Conservation (phyloP, 2,113 vertebrate genomes). For the Pionites leucogaster region DNA sequence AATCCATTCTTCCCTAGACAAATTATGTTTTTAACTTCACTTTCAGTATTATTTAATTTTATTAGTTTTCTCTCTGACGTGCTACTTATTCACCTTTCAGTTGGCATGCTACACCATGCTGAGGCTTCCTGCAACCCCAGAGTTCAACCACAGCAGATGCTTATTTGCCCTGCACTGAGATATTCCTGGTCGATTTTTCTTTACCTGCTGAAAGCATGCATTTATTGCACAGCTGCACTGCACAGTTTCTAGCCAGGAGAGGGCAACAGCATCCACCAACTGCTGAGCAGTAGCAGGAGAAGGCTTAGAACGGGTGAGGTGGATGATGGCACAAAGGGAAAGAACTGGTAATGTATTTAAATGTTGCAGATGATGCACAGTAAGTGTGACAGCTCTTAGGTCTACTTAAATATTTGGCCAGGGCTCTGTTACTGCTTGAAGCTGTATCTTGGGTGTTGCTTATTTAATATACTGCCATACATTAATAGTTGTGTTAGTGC, state of each 20-base stretch:
- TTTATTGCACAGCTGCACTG: background rate
- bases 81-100: background rate
- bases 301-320: background rate
- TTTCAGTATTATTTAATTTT: background rate
- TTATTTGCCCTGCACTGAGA: background rate
- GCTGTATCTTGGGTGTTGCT: background rate
- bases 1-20: background rate
- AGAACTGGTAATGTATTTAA: background rate
- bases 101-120: background rate
- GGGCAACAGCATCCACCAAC: background rate
- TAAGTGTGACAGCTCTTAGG: background rate
- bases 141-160: background rate
- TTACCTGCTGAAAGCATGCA: fast-evolving
- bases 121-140: background rate
- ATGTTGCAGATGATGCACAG: background rate
- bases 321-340: background rate
- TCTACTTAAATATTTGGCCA: background rate
- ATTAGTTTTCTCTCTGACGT: background rate
- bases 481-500: background rate
- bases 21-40: background rate
- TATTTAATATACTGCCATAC: background rate
- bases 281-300: background rate
- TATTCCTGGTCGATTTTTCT: background rate
- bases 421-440: background rate
- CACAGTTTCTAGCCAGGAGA: background rate